Evolutionary conservation across 2,797 vertebrate genomes (phyloP).

Genomic region (Eremophila alpestris): DNA sequence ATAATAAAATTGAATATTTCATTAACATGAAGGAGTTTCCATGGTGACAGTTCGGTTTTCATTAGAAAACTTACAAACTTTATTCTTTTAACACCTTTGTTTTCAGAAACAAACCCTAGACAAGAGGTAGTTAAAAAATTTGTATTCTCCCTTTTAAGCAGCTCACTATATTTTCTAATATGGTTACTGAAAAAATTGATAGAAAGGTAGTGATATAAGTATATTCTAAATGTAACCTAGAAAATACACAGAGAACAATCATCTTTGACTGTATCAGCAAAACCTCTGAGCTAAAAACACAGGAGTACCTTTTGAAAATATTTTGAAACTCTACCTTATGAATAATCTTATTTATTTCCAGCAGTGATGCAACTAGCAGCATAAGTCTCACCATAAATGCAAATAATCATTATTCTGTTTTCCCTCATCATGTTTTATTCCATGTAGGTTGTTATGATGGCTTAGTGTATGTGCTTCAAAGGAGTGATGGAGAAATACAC

Average conservation of each 20-base stretch:
- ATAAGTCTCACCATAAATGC: neutral
- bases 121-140: neutral
- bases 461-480: constrained; percentile 84
- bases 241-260: neutral
- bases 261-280: neutral
- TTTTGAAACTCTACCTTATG: neutral
- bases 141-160: neutral
- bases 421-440: neutral
- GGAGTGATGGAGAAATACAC: constrained; percentile 78
- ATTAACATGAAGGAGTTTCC: neutral
- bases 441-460: constrained; percentile 90
- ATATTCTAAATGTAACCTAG: neutral
- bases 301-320: neutral
- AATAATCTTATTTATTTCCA: neutral
- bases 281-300: neutral
- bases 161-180: neutral
- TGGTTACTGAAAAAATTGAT: neutral
- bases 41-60: neutral
- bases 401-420: neutral
- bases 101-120: neutral
- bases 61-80: neutral
- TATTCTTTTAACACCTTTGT: neutral
- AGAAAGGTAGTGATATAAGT: neutral
- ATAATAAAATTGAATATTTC: neutral
- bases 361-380: neutral